Conservation (phyloP, 2,113 vertebrate genomes). For the Psilopsiagon aymara region DNA sequence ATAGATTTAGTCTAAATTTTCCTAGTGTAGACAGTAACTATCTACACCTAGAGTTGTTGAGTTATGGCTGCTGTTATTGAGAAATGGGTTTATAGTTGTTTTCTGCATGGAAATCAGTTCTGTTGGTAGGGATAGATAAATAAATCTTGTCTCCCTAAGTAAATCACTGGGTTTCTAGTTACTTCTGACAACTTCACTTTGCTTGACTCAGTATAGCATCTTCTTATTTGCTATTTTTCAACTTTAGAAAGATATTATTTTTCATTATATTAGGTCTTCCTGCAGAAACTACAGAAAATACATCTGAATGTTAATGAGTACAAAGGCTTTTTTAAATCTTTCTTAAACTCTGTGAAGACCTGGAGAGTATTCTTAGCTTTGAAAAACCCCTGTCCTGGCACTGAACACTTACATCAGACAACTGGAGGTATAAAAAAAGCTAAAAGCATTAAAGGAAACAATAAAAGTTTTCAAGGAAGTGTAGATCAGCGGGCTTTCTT, state of each 20-base stretch:
- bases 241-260: neutral
- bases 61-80: neutral
- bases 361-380: neutral
- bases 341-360: neutral
- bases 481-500: neutral
- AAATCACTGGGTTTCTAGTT: neutral
- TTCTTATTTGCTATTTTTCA: neutral
- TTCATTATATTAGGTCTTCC: neutral
- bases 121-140: neutral
- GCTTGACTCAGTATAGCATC: neutral
- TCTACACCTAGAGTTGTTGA: neutral
- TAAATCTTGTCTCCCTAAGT: neutral
- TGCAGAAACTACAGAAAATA: neutral
- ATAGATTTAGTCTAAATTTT: neutral
- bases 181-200: neutral
- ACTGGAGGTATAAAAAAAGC: accelerated
- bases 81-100: neutral
- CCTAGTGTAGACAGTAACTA: neutral
- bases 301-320: neutral
- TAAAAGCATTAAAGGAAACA: neutral
- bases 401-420: neutral
- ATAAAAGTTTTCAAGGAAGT: neutral
- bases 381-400: neutral
- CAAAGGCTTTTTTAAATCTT: neutral
- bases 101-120: neutral